Evolutionary conservation across 1,140 invertebrate species (phyloP), one percentile per base, ranked within the genome.

Genomic region (Lutraria rhynchaena): DNA sequence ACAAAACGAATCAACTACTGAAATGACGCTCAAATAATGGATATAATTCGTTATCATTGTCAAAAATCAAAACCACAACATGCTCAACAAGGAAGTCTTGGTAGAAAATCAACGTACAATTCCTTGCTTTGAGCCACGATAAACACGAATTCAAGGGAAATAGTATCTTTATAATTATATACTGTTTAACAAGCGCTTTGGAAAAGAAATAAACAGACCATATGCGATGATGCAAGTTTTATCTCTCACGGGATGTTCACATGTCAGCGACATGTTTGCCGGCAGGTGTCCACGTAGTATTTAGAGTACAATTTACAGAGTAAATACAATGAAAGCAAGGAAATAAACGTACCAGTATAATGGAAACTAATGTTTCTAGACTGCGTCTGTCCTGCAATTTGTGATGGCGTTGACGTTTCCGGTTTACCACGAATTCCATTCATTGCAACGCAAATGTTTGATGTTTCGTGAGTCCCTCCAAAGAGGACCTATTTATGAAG

Each of bases 401-500:
- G 88, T 77, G 80, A 78, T 65, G 86, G 85, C 83, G 86, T 78
- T 78, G 85, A 86, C 77, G 74, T 77, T 61, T 87, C 81, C 81
- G 85, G 77, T 87, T 83, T 89, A 71, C 85, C 82, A 82, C 85
- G 86, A 82, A 69, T 87, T 80, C 84, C 85, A 87, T 86, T 89
- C 88, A 88, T 88, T 87, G 87, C 87, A 88, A 87, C 85, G 86
- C 87, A 84, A 88, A 86, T 81, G 76, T 78, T 84, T 86, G 74
- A 76, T 80, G 78, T 82, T n/a, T 83, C 58, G 53, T 73, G 22
- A 65, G 85, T 85, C 86, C 85, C 86, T 85, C 85, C 76, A 73
- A 71, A 73, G 84, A 88, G 88, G 87, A 88, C 87, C 80, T 53
- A 57, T 19, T 85, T 85, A 73, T 55, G 83, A 85, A 75, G 87